Percentiles rank a stretch among this genome's conserved stretches.
Evolutionary conservation across 1,140 invertebrate genomes (phyloP).

Genomic region (Archivesica marissinica): DNA sequence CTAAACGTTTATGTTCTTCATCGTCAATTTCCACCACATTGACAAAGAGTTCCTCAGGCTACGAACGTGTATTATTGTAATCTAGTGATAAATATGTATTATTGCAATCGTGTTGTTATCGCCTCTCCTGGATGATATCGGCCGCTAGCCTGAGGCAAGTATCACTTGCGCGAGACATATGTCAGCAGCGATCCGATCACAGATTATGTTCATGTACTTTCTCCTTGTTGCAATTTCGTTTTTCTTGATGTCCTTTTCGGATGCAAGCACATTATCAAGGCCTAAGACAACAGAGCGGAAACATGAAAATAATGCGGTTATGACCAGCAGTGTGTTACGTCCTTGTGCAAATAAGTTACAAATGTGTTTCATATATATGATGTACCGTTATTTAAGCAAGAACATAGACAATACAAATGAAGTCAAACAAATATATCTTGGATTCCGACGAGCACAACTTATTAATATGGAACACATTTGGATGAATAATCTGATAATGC

Average conservation of each 20-base stretch:
- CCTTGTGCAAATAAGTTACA: too few species aligned
- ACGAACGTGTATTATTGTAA: slow-evolving; percentile 1
- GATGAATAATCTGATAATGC: too few species aligned
- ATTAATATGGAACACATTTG: too few species aligned
- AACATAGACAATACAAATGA: too few species aligned
- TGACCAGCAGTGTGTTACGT: too few species aligned
- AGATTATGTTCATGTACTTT: background rate
- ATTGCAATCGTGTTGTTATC: slow-evolving; percentile 31
- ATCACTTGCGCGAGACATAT: slow-evolving; percentile 38
- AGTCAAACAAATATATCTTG: too few species aligned
- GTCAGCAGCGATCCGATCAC: slow-evolving; percentile 14
- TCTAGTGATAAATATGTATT: slow-evolving; percentile 29
- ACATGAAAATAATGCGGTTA: background rate
- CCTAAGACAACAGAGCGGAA: background rate
- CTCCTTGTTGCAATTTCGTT: background rate
- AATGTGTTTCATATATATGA: too few species aligned
- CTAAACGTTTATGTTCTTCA: too few species aligned
- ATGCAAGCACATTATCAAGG: background rate
- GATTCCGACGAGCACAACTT: too few species aligned
- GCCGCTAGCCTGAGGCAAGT: background rate
- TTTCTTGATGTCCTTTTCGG: background rate
- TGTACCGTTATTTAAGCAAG: too few species aligned
- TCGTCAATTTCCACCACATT: too few species aligned
- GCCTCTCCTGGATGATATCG: background rate
- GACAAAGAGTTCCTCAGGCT: background rate